Evolutionary conservation across 2,797 vertebrate genomes (phyloP).

Genomic region (Eleutherodactylus coqui): DNA sequence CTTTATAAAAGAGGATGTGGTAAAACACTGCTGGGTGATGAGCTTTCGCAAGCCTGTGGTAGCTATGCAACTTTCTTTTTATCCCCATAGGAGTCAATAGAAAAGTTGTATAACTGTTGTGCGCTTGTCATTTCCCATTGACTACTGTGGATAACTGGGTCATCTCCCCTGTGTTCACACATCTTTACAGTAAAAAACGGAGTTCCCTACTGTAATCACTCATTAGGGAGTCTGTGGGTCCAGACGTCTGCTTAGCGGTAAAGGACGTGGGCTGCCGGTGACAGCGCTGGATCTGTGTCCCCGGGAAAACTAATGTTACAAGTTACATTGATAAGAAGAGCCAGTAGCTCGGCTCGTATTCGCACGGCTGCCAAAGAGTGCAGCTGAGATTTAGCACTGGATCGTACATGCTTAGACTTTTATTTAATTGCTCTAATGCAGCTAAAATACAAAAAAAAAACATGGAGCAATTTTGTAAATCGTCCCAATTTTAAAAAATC

Average conservation of each 20-base stretch:
- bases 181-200: background rate
- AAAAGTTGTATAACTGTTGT: background rate
- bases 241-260: background rate
- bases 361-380: too few species aligned
- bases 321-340: background rate
- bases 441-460: too few species aligned
- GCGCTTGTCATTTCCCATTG: background rate
- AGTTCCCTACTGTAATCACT: background rate
- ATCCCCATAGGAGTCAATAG: slow-evolving; percentile 15
- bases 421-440: too few species aligned
- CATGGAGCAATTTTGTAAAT: too few species aligned
- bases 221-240: background rate
- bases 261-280: background rate
- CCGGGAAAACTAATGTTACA: background rate
- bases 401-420: too few species aligned
- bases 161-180: slow-evolving; percentile 17
- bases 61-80: background rate
- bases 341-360: too few species aligned
- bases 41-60: background rate
- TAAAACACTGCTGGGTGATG: background rate
- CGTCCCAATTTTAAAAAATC: too few species aligned
- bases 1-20: background rate
- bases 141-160: slow-evolving; percentile 22
- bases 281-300: background rate
- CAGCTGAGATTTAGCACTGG: background rate